Conservation (phyloP, 2,797 vertebrate genomes). For the Loris lydekkerianus region DNA sequence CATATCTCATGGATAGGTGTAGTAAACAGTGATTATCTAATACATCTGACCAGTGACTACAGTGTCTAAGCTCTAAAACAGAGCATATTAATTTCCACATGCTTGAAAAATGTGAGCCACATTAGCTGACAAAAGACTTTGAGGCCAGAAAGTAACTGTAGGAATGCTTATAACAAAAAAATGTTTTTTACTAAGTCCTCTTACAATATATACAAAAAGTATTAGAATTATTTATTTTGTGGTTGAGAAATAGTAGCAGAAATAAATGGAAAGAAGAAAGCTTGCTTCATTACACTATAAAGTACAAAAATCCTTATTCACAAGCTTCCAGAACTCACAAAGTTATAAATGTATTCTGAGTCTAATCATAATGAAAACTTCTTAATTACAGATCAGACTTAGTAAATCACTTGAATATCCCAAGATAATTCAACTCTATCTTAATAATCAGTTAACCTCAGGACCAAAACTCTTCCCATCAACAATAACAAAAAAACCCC, state of each 20-base stretch:
- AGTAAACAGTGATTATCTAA: conserved; percentile 45
- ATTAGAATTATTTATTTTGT: conserved; percentile 38
- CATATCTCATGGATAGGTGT: conserved; percentile 2
- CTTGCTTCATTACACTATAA: conserved; percentile 56
- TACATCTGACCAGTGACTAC: conserved; percentile 23
- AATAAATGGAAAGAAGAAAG: conserved; percentile 52
- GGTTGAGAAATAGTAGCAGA: conserved; percentile 29
- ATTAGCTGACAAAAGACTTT: conserved; percentile 30
- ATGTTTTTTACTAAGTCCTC: conserved; percentile 46
- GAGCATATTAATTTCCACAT: conserved; percentile 1
- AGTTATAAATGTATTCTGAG: conserved; percentile 63
- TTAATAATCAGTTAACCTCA: conserved; percentile 51
- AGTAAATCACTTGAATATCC: conserved; percentile 75
- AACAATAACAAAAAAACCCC: conserved; percentile 70
- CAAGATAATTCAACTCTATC: conserved; percentile 65
- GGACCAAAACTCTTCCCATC: conserved; percentile 51
- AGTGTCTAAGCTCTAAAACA: not conserved
- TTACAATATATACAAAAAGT: conserved; percentile 35
- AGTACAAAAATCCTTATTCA: conserved; percentile 63
- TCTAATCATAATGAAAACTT: conserved; percentile 72
- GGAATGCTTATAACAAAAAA: conserved; percentile 45
- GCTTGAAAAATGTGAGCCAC: conserved; percentile 46
- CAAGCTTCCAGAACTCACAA: conserved; percentile 63
- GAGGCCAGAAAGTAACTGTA: not conserved
- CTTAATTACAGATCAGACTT: conserved; percentile 79